A percentile compares a stretch with the other conserved stretches of the same genome.
These are phyloP conservation scores for Probosciger aterrimus DNA, from an alignment of 2,113 vertebrate species.

Conservation along the genomic window DNA sequence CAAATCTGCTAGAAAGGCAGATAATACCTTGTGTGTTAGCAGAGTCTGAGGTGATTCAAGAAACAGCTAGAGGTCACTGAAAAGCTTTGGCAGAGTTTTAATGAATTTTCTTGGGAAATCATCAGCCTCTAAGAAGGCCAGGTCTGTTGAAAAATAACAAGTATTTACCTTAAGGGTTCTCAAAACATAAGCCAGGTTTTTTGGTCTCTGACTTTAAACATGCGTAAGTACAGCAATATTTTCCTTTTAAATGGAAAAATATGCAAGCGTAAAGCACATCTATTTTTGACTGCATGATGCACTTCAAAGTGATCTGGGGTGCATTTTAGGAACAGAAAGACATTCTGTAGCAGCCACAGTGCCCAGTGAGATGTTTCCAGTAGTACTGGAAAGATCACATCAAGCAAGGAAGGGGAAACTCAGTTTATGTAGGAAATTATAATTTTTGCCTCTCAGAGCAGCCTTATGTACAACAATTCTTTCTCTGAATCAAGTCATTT, in stretches of 20 bases:
- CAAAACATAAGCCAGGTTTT: not conserved
- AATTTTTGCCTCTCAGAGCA: not conserved
- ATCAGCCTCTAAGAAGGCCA: not conserved
- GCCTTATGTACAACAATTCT: not conserved
- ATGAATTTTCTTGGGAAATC: not conserved
- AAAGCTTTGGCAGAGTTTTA: not conserved
- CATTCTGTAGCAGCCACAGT: not conserved
- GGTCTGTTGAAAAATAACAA: not conserved
- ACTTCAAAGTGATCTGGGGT: not conserved
- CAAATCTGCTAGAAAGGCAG: not conserved
- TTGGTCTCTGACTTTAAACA: not conserved
- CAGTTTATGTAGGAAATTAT: not conserved
- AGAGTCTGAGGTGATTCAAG: not conserved
- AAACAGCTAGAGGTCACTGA: not conserved
- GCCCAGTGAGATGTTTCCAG: not conserved
- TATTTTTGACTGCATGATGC: not conserved
- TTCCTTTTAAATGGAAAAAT: conserved; percentile 22
- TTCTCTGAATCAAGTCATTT: not conserved
- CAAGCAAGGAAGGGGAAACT: not conserved
- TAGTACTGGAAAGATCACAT: not conserved
- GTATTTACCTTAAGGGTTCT: not conserved
- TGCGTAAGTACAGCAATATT: not conserved
- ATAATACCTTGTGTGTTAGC: not conserved
- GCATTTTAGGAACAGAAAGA: not conserved
- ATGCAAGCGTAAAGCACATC: not conserved